phyloP scores from a whole-genome alignment of 2,797 vertebrate genomes.

The Onychomys torridus region DNA sequence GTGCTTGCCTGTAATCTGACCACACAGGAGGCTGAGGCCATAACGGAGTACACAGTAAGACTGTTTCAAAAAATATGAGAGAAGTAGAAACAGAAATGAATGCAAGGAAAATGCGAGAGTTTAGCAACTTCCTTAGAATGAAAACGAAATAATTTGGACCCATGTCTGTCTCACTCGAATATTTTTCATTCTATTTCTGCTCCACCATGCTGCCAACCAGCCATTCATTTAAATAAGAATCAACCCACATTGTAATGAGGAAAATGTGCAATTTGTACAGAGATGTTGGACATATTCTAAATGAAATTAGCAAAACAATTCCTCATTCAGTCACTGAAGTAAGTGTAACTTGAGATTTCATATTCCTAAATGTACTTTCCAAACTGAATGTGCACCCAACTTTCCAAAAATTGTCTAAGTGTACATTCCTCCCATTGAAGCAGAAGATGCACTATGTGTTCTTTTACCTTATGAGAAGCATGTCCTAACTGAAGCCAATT shows the following conservation, averaged over 20 bases:
- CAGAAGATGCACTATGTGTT: too few relatives aligned
- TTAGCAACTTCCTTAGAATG: background rate
- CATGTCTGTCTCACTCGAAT: background rate
- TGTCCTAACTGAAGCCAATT: background rate
- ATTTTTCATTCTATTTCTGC: background rate
- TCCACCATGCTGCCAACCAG: background rate
- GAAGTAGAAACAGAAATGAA: background rate
- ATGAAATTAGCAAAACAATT: background rate
- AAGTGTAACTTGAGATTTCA: background rate
- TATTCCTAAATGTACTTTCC: background rate
- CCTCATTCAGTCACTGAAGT: background rate
- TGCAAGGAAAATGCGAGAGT: background rate
- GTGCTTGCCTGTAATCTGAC: too few relatives aligned
- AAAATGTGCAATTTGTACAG: background rate
- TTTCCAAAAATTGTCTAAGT: background rate
- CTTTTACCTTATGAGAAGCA: background rate
- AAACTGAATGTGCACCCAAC: background rate
- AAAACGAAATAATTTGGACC: slow-evolving; percentile 1
- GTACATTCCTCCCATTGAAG: background rate
- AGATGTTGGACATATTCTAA: background rate
- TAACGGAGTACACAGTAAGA: background rate
- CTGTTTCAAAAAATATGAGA: background rate
- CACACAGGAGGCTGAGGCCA: background rate
- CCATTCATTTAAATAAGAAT: background rate
- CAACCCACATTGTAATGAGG: background rate